Evolutionary conservation across 1,140 invertebrate genomes (phyloP).

Genomic region (Drosophila dunni): DNA sequence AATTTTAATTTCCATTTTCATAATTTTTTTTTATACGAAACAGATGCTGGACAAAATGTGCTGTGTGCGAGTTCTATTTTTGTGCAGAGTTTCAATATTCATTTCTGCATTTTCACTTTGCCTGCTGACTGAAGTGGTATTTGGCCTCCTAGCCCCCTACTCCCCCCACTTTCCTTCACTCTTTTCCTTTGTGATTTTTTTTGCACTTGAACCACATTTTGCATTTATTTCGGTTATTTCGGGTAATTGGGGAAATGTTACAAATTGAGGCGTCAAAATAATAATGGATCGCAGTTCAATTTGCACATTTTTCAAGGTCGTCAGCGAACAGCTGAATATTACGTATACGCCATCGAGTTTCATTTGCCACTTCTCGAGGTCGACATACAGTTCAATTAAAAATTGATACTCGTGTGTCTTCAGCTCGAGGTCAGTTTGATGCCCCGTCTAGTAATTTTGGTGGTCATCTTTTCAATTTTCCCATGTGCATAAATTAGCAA

Average conservation of each 20-base stretch:
- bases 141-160: not conserved
- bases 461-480: slow-evolving; percentile 57
- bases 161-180: no score
- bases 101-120: slow-evolving; percentile 32
- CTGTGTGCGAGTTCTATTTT: slow-evolving; percentile 58
- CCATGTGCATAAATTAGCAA: slow-evolving; percentile 76
- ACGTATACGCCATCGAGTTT: slow-evolving; percentile 10
- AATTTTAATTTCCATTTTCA: slow-evolving; percentile 55
- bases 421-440: slow-evolving; percentile 24
- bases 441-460: slow-evolving; percentile 10
- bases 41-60: slow-evolving; percentile 52
- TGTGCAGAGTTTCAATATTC: slow-evolving; percentile 50
- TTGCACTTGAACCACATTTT: slow-evolving; percentile 67
- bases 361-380: slow-evolving; percentile 1
- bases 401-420: slow-evolving; percentile 11
- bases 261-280: slow-evolving; percentile 41
- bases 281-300: slow-evolving; percentile 60
- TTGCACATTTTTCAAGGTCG: slow-evolving; percentile 63
- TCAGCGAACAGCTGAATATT: slow-evolving; percentile 33
- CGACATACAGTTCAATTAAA: slow-evolving; percentile 31
- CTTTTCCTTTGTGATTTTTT: not conserved
- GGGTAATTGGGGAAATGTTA: slow-evolving; percentile 44
- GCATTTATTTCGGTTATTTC: slow-evolving; percentile 3
- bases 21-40: slow-evolving; percentile 62
- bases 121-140: slow-evolving; percentile 8